phyloP scores from a whole-genome alignment of 2,113 vertebrate species.

The Colossoma macropomum region DNA sequence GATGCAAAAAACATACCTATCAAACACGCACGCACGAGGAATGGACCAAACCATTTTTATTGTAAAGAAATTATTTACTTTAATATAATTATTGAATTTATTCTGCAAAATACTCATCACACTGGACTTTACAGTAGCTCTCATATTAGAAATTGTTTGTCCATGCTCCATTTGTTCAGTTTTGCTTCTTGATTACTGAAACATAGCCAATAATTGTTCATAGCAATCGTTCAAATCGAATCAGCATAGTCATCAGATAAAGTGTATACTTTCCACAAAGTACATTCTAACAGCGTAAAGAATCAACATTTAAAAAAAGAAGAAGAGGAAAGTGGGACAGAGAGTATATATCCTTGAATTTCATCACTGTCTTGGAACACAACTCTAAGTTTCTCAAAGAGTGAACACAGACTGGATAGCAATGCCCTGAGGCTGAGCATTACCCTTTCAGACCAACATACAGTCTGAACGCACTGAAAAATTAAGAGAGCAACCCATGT shows the following conservation, averaged over 20 bases:
- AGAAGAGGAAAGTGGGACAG: not conserved
- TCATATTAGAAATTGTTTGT: not conserved
- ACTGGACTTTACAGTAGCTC: slow-evolving; percentile 14
- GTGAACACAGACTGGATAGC: not conserved
- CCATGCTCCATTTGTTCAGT: not conserved
- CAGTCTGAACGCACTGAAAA: not conserved
- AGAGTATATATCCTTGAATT: not conserved
- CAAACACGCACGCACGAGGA: slow-evolving; percentile 23
- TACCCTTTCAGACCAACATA: not conserved
- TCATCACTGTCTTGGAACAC: not conserved
- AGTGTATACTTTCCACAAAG: not conserved
- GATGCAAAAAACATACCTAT: slow-evolving; percentile 62
- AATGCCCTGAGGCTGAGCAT: not conserved
- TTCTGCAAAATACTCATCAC: slow-evolving; percentile 4
- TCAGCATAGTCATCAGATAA: not conserved
- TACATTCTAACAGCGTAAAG: not conserved
- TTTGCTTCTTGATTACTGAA: not conserved
- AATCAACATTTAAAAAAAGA: not conserved
- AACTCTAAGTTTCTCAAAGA: not conserved
- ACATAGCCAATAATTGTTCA: not conserved
- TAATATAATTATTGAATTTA: not conserved
- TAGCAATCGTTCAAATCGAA: not conserved
- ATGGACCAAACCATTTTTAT: not conserved
- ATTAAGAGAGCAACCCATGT: slow-evolving; percentile 1
- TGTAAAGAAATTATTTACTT: slow-evolving; percentile 6